Evolutionary conservation across 2,888 invertebrate genomes (phyloP).

Genomic region (Apodemia hepburni): DNA sequence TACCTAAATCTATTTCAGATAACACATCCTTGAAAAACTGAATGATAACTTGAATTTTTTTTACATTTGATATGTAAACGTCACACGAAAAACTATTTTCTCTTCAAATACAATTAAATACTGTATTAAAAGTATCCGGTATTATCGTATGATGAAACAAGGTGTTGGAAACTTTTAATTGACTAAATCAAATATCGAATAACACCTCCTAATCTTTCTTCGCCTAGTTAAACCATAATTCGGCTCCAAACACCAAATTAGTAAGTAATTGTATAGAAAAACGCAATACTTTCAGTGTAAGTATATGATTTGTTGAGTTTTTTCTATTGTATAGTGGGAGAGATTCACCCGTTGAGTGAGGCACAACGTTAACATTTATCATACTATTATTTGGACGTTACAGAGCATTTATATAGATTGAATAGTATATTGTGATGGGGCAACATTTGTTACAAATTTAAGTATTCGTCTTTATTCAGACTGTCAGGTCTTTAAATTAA

Average conservation of each 20-base stretch:
- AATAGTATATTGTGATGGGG: constrained; percentile 27
- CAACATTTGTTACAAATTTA: constrained; percentile 23
- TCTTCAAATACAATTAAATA: no score
- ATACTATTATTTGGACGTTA: constrained; percentile 41
- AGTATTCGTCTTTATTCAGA: constrained; percentile 12
- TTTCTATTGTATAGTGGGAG: constrained; percentile 40
- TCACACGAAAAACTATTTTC: no score
- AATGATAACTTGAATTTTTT: no score
- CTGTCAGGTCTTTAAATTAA: background rate
- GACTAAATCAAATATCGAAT: constrained; percentile 24
- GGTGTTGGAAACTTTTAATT: background rate
- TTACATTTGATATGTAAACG: no score
- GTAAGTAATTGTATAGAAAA: constrained; percentile 67
- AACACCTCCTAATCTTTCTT: constrained; percentile 39
- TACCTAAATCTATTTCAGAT: no score
- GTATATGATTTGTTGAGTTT: constrained; percentile 62
- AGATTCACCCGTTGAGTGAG: constrained; percentile 72
- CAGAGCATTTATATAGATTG: constrained; percentile 55
- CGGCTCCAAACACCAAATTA: constrained; percentile 72
- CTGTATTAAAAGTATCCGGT: background rate
- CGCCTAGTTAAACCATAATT: constrained; percentile 53
- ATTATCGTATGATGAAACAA: background rate
- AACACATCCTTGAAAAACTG: no score
- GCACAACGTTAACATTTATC: constrained; percentile 49
- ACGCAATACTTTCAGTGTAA: constrained; percentile 63